These are phyloP conservation scores for Remorina albescens DNA, from an alignment of 2,797 vertebrate genomes.

Conservation along the genomic window DNA sequence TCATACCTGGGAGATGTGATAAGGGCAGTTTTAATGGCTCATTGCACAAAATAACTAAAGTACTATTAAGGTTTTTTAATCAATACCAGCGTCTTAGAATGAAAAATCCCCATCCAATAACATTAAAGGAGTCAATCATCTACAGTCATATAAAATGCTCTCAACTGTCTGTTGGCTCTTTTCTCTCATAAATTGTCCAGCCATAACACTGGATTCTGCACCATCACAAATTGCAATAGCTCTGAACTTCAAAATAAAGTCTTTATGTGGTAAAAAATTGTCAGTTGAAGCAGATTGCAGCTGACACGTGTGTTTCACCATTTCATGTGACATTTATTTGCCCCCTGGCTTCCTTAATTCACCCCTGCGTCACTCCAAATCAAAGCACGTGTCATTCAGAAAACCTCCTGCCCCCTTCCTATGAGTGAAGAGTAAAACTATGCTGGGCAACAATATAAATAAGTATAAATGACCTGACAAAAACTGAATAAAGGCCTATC, in stretches of 20 bases:
- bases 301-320: slow-evolving; percentile 54
- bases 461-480: slow-evolving; percentile 66
- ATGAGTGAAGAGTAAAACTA: slow-evolving; percentile 37
- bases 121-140: slow-evolving; percentile 4
- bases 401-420: slow-evolving; percentile 28
- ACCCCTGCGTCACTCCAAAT: slow-evolving; percentile 62
- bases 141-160: slow-evolving; percentile 14
- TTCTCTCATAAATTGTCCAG: background rate
- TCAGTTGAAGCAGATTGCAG: slow-evolving; percentile 48
- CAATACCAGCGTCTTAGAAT: slow-evolving; percentile 23
- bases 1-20: slow-evolving; percentile 8
- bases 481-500: slow-evolving; percentile 32
- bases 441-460: too few species aligned
- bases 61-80: slow-evolving; percentile 26
- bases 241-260: slow-evolving; percentile 5
- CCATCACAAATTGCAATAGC: slow-evolving; percentile 7
- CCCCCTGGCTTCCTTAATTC: slow-evolving; percentile 55
- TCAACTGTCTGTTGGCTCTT: background rate
- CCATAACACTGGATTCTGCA: background rate
- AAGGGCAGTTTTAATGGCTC: slow-evolving; percentile 21
- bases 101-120: slow-evolving; percentile 15
- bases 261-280: background rate
- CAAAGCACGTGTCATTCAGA: slow-evolving; percentile 49
- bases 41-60: slow-evolving; percentile 22
- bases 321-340: slow-evolving; percentile 59